Conservation (phyloP, 2,888 invertebrate genomes). For the Tenthredo mesomela region DNA sequence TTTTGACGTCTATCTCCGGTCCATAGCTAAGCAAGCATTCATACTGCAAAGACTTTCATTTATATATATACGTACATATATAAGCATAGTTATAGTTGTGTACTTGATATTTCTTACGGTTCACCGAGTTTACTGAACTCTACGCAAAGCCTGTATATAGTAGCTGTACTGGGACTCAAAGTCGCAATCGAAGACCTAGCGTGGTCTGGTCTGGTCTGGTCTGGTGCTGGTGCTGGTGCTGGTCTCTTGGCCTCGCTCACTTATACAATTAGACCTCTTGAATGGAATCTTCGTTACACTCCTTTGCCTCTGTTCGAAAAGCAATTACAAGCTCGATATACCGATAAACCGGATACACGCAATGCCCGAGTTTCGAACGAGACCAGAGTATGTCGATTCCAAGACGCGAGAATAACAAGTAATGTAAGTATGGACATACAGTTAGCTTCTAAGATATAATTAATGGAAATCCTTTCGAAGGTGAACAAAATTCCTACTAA, state of each 20-base stretch:
- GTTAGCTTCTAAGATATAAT: not conserved
- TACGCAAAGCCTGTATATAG: slow-evolving; percentile 8
- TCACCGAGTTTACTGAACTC: slow-evolving; percentile 45
- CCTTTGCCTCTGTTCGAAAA: slow-evolving; percentile 31
- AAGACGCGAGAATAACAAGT: not conserved
- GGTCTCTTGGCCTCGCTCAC: slow-evolving; percentile 33
- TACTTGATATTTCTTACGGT: slow-evolving; percentile 39
- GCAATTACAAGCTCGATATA: slow-evolving; percentile 27
- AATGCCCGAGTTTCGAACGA: slow-evolving; percentile 27
- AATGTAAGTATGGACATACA: not conserved
- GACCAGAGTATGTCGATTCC: slow-evolving; percentile 18
- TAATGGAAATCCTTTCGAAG: not conserved
- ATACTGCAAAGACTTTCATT: slow-evolving; percentile 12
- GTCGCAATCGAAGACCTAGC: slow-evolving; percentile 36
- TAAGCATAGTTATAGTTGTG: slow-evolving; percentile 31
- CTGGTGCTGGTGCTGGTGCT: not conserved
- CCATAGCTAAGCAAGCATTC: not conserved
- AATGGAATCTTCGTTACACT: slow-evolving; percentile 46
- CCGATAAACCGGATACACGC: slow-evolving; percentile 19
- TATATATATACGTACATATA: not conserved
- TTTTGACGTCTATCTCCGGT: slow-evolving; percentile 18
- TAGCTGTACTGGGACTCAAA: slow-evolving; percentile 3
- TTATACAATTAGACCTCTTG: slow-evolving; percentile 36
- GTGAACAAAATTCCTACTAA: slow-evolving; percentile 4
- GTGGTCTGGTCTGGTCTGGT: not conserved